Evolutionary conservation across 2,888 invertebrate species (phyloP), one percentile per base, ranked within the genome.

Genomic region (Aporophyla nigra): DNA sequence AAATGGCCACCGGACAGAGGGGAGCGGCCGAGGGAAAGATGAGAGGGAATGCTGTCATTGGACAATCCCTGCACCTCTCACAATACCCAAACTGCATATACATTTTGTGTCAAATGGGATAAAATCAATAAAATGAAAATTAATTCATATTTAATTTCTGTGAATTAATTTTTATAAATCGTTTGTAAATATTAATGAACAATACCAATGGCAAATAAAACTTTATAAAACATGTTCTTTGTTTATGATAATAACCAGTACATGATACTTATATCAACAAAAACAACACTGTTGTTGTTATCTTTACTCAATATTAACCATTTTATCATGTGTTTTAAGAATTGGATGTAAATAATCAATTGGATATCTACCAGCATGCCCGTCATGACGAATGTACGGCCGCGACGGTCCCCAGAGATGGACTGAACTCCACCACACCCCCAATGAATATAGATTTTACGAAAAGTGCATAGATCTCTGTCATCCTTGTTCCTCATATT

Each of bases 401-500:
- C 33, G 21, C n/a, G 19, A 46, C 19, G 43, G 69, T 62, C 46
- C 53, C 49, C 21, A 24, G 46, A 58, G 61, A 27, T 67, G 27
- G 16, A 78, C 56, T 71, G 61, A 5, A 10, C 59, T n/a, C 59
- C 62, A 67, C 69, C 12, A 46, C 43, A 10, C 43, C 43, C 40
- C 78, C 61, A 24, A 67, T 43, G 56, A 71, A 65, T 83, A 85
- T 76, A 54, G 85, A 85, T 85, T 85, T 82, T 71, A 69, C 2
- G 77, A 87, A 73, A 73, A 67, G 78, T 66, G 72, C 76, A 71
- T 65, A 40, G 62, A 78, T 16, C 9, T 76, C 51, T 40, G 70
- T 63, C 69, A 74, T 87, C 84, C 86, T 80, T 86, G 78, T 87
- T 82, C 54, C 68, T 43, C 86, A 67, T 74, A 69, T 24, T 63